Evolutionary conservation across 2,113 vertebrate species (phyloP).

Genomic region (Kryptolebias marmoratus): DNA sequence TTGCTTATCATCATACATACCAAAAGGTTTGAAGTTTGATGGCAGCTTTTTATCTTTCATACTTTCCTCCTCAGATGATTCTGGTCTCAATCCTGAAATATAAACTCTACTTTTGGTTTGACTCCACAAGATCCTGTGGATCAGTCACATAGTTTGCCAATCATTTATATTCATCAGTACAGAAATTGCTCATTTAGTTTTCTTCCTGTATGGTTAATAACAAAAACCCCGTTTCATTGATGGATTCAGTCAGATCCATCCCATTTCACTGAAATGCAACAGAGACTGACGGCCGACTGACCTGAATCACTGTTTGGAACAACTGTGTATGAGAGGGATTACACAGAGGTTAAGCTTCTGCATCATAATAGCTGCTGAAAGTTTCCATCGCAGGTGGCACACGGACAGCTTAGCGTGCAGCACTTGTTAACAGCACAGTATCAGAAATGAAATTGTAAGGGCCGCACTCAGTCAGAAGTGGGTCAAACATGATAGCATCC

Average conservation of each 20-base stretch:
- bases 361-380: constrained; percentile 64
- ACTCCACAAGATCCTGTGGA: not conserved
- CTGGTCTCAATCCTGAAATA: not conserved
- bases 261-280: not conserved
- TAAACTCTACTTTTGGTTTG: not conserved
- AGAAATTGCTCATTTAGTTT: not conserved
- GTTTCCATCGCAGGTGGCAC: constrained; percentile 70
- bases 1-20: not conserved
- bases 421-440: constrained; percentile 50
- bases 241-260: not conserved
- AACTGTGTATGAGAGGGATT: constrained; percentile 61
- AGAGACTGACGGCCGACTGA: constrained; percentile 34
- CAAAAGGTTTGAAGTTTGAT: fast-evolving
- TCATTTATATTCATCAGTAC: not conserved
- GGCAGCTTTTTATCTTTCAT: fast-evolving
- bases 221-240: not conserved
- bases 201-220: not conserved
- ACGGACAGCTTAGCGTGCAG: constrained; percentile 59
- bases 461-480: constrained; percentile 39
- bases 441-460: constrained; percentile 55
- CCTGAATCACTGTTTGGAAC: constrained; percentile 51
- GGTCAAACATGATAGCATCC: constrained; percentile 63
- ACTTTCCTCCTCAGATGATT: not conserved
- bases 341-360: constrained; percentile 62
- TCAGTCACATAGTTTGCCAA: not conserved